phyloP scores from a whole-genome alignment of 2,888 invertebrate species.

The Odontothrips loti region DNA sequence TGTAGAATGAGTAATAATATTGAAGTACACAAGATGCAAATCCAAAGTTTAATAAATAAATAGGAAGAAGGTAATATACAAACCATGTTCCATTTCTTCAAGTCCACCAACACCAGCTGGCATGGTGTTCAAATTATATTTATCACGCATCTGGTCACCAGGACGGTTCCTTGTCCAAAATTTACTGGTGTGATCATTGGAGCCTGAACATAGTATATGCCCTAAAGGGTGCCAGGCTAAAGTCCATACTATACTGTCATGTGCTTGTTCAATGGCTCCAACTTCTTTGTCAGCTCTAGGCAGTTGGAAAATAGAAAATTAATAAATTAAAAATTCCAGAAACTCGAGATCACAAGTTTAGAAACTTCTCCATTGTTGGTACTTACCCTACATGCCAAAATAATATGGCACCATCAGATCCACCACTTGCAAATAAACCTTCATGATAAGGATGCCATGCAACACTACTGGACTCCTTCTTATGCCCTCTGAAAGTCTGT shows the following conservation, averaged over 20 bases:
- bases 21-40: constrained; percentile 41
- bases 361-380: constrained; percentile 20
- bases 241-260: constrained; percentile 99
- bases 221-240: constrained; percentile 99
- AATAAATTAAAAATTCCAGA: background rate
- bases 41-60: background rate
- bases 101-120: constrained; percentile 73
- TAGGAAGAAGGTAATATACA: constrained; percentile 35
- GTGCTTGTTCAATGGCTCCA: constrained; percentile 95
- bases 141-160: constrained; percentile 96
- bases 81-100: constrained; percentile 66
- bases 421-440: constrained; percentile 94
- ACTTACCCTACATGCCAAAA: constrained; percentile 96
- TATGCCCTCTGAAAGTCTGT: constrained; percentile 97
- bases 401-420: constrained; percentile 96
- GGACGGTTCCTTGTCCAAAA: constrained; percentile 99
- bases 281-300: constrained; percentile 92
- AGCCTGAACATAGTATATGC: constrained; percentile 96
- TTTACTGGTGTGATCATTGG: constrained; percentile 98
- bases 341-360: background rate
- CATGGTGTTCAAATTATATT: constrained; percentile 90
- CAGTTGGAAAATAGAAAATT: constrained; percentile 28
- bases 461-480: constrained; percentile 95
- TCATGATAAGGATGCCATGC: constrained; percentile 99
- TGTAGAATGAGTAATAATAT: constrained; percentile 42